These are phyloP conservation scores for Albula goreensis DNA, from an alignment of 2,113 vertebrate genomes.

Conservation along the genomic window DNA sequence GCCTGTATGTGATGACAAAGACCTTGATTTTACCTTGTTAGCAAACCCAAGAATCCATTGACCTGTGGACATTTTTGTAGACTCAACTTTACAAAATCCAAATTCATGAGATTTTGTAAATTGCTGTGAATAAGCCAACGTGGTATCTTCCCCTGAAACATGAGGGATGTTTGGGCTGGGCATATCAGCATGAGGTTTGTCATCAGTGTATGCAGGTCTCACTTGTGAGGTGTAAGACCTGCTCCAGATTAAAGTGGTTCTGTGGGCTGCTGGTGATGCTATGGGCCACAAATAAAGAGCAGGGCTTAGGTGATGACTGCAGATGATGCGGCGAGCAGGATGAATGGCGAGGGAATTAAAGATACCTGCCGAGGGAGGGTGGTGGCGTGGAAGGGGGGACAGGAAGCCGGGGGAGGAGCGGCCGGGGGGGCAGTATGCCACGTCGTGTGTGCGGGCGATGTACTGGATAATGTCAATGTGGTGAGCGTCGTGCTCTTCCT, in stretches of 20 bases:
- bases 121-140: too few species aligned
- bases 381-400: conserved; percentile 79
- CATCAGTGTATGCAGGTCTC: too few species aligned
- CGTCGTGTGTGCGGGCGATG: conserved; percentile 55
- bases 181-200: too few species aligned
- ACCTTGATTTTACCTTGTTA: not conserved
- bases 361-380: conserved; percentile 97
- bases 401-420: conserved; percentile 67
- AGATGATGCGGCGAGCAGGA: conserved; percentile 49
- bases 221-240: not conserved
- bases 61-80: too few species aligned
- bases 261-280: conserved; percentile 34
- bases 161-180: too few species aligned
- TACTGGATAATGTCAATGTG: conserved; percentile 90
- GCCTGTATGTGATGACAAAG: not conserved
- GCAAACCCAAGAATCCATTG: too few species aligned
- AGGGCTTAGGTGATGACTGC: conserved; percentile 40
- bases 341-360: conserved; percentile 84
- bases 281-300: conserved; percentile 47
- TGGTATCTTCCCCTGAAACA: too few species aligned
- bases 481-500: conserved; percentile 77
- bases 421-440: conserved; percentile 57
- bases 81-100: too few species aligned
- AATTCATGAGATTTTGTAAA: too few species aligned
- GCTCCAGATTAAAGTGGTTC: not conserved